Evolutionary conservation across 2,113 vertebrate species (phyloP).

Genomic region (Panthera tigris): DNA sequence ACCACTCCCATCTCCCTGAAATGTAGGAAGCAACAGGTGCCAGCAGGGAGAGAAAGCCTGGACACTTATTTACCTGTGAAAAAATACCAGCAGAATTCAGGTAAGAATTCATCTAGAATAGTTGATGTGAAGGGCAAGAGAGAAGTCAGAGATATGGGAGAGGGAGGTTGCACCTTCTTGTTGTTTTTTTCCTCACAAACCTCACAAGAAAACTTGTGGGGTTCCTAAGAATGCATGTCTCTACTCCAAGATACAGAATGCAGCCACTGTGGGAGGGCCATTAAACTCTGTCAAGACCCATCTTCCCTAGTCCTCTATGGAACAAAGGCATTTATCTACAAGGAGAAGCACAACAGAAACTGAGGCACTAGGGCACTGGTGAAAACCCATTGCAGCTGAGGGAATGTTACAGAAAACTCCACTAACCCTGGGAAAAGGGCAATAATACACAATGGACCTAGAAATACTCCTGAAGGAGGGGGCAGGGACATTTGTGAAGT

Average conservation of each 20-base stretch:
- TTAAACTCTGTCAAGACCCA: neutral
- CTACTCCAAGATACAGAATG: no score
- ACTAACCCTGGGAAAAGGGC: neutral
- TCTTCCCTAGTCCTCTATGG: neutral
- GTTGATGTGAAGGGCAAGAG: neutral
- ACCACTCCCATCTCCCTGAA: neutral
- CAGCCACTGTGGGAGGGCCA: no score
- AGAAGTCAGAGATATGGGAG: neutral
- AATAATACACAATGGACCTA: neutral
- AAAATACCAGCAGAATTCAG: neutral
- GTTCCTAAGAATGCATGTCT: no score
- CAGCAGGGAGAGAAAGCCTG: neutral
- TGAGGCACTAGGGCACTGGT: no score
- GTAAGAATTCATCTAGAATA: neutral
- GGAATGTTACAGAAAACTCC: neutral
- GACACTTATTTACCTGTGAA: no score
- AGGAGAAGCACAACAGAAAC: neutral
- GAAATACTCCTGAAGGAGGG: neutral
- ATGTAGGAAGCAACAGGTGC: neutral
- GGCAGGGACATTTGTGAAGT: neutral
- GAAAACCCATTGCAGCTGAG: neutral
- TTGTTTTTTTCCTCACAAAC: neutral
- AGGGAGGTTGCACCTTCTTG: neutral
- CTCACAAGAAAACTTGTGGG: neutral
- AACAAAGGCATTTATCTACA: no score